phyloP scores from a whole-genome alignment of 2,113 vertebrate species.

The Alligator mississippiensis region DNA sequence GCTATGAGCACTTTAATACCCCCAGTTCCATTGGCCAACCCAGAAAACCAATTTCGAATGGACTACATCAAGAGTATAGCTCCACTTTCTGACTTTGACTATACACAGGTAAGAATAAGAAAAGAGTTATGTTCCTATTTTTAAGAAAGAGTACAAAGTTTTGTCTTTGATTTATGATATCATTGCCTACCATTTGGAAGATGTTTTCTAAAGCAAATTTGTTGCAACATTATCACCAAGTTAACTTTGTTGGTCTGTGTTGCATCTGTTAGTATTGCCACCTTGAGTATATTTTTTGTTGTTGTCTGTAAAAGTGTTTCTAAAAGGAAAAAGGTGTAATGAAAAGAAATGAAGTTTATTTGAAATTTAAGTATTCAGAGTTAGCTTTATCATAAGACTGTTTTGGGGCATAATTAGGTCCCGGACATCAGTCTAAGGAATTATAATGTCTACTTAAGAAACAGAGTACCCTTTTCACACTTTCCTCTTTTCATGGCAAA shows the following conservation, averaged over 20 bases:
- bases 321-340: neutral
- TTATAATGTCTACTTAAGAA: neutral
- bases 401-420: neutral
- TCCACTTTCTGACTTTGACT: slow-evolving; percentile 97
- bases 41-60: slow-evolving; percentile 96
- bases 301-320: neutral
- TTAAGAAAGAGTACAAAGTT: rapidly evolving
- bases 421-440: slow-evolving; percentile 11
- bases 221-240: neutral
- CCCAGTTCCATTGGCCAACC: slow-evolving; percentile 95
- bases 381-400: neutral
- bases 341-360: neutral
- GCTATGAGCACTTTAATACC: slow-evolving; percentile 99
- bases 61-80: slow-evolving; percentile 99
- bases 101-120: slow-evolving; percentile 90
- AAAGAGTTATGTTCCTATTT: neutral
- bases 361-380: neutral
- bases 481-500: neutral
- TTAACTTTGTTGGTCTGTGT: neutral
- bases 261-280: neutral
- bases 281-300: neutral
- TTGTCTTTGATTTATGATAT: neutral
- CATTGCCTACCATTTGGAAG: neutral
- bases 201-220: neutral
- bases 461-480: neutral